A percentile compares a stretch with the other conserved stretches of the same genome.
Evolutionary conservation across 2,888 invertebrate species (phyloP).

Genomic region (Arctia plantaginis): DNA sequence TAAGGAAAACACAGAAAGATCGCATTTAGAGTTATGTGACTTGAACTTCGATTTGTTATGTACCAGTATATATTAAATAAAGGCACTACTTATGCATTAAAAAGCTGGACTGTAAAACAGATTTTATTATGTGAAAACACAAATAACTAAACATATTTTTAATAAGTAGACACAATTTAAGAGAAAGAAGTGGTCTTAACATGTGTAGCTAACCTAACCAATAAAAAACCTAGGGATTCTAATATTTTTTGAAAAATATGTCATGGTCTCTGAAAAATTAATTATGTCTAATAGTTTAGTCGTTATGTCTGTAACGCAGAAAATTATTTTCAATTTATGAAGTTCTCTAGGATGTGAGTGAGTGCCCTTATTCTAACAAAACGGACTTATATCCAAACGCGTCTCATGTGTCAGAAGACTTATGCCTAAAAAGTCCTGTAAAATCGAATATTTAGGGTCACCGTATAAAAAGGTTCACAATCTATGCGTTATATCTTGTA

Average conservation of each 20-base stretch:
- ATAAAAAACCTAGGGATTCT: no score
- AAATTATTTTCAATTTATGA: no score
- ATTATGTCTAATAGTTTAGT: no score
- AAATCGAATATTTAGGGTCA: not conserved
- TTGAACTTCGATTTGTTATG: not conserved
- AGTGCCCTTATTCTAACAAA: not conserved
- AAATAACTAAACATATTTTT: not conserved
- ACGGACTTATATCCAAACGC: no score
- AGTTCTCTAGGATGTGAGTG: no score
- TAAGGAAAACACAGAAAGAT: not conserved
- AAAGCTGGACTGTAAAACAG: no score
- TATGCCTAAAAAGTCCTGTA: not conserved
- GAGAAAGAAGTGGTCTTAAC: not conserved
- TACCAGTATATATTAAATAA: not conserved
- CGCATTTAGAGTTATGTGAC: not conserved
- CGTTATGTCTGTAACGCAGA: no score
- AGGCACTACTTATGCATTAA: not conserved
- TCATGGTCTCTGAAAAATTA: no score
- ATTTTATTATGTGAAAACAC: not conserved
- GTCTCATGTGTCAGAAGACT: not conserved
- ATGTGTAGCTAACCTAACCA: no score
- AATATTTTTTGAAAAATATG: no score
- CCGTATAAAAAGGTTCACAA: conserved; percentile 1
- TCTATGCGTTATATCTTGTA: conserved; percentile 3
- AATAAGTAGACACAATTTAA: not conserved